These are phyloP conservation scores for Pteria penguin DNA, from an alignment of 2,888 invertebrate genomes.

Conservation along the genomic window DNA sequence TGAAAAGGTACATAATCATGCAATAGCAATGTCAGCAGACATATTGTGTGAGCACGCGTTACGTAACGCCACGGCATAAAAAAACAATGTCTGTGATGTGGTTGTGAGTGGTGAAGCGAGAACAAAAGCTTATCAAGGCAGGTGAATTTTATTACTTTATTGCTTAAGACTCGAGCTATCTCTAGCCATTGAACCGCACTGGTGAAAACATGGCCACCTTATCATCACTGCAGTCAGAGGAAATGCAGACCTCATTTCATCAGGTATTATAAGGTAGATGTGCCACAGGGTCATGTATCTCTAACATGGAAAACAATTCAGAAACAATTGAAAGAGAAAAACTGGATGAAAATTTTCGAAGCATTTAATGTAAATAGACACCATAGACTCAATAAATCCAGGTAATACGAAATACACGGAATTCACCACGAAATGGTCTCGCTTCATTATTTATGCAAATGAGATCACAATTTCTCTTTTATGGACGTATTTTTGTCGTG, in stretches of 20 bases:
- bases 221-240: conserved; percentile 2
- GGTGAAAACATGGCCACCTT: conserved; percentile 1
- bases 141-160: background rate
- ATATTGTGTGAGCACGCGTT: too few species aligned
- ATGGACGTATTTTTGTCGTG: background rate
- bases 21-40: too few species aligned
- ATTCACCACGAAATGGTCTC: too few species aligned
- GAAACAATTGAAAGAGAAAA: too few species aligned
- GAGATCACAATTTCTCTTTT: background rate
- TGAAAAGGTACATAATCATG: too few species aligned
- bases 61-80: background rate
- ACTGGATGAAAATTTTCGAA: too few species aligned
- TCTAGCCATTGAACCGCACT: background rate
- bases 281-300: too few species aligned
- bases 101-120: background rate
- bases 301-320: too few species aligned
- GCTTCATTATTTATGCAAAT: background rate
- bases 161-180: background rate
- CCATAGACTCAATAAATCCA: too few species aligned
- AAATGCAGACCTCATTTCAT: background rate
- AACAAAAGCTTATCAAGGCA: background rate
- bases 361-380: too few species aligned
- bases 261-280: background rate
- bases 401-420: too few species aligned
- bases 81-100: background rate